A percentile compares a stretch with the other conserved stretches of the same genome.
Evolutionary conservation across 1,140 invertebrate species (phyloP).

Genomic region (Papilio machaon): DNA sequence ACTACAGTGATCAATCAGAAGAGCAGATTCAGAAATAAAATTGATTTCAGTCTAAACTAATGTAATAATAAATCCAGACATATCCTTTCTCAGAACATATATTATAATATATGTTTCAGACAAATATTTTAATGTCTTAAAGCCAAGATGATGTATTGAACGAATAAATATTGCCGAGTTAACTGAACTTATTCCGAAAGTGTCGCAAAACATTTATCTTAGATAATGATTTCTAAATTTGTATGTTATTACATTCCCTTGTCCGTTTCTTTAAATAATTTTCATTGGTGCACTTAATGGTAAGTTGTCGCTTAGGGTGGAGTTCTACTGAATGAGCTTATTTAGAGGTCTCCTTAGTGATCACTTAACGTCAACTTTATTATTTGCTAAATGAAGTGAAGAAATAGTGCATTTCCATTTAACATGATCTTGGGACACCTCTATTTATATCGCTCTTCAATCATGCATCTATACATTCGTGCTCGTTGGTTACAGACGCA

Average conservation of each 20-base stretch:
- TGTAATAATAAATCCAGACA: slow-evolving; percentile 35
- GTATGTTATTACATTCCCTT: slow-evolving; percentile 42
- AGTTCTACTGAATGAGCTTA: too few species aligned
- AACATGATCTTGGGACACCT: too few species aligned
- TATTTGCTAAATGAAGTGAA: too few species aligned
- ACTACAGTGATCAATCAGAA: slow-evolving; percentile 14
- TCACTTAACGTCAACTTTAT: too few species aligned
- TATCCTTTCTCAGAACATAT: slow-evolving; percentile 50
- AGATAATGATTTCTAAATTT: slow-evolving; percentile 51
- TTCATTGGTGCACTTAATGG: background rate
- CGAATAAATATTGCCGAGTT: slow-evolving; percentile 47
- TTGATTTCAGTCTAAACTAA: slow-evolving; percentile 40
- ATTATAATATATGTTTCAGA: slow-evolving; percentile 58
- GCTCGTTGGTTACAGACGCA: background rate
- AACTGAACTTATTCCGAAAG: slow-evolving; percentile 43
- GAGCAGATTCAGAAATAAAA: slow-evolving; percentile 15
- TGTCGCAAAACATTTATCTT: slow-evolving; percentile 52
- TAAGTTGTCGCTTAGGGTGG: background rate
- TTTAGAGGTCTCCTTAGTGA: too few species aligned
- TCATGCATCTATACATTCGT: too few species aligned
- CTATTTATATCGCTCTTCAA: too few species aligned
- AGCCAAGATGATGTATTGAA: slow-evolving; percentile 46
- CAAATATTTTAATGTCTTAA: slow-evolving; percentile 58
- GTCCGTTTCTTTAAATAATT: slow-evolving; percentile 35
- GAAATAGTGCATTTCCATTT: too few species aligned